A percentile compares a stretch with the other conserved stretches of the same genome.
Evolutionary conservation across 2,888 invertebrate genomes (phyloP).

Genomic region (Xestia c-nigrum): DNA sequence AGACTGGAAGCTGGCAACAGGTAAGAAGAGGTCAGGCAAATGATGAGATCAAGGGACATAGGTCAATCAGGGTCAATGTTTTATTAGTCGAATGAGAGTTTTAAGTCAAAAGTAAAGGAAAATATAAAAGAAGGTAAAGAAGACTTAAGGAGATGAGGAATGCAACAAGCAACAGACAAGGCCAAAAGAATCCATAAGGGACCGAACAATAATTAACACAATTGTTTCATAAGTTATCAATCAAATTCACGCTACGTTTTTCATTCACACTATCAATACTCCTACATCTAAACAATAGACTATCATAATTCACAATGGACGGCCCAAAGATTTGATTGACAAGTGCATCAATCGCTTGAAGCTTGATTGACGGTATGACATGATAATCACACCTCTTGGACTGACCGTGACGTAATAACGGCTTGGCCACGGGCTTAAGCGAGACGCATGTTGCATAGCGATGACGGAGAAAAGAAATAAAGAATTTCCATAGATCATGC

Average conservation of each 20-base stretch:
- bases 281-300: background rate
- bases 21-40: background rate
- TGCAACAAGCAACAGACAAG: background rate
- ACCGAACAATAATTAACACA: conserved; percentile 2
- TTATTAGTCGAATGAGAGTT: background rate
- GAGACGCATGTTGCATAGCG: background rate
- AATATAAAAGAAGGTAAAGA: background rate
- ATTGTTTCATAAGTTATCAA: conserved; percentile 24
- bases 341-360: conserved; percentile 12
- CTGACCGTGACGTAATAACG: conserved; percentile 52
- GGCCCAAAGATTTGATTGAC: conserved; percentile 30
- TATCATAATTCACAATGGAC: background rate
- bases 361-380: conserved; percentile 49
- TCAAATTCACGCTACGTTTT: conserved; percentile 18
- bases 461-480: background rate
- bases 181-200: background rate
- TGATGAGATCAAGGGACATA: too few species aligned
- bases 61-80: background rate
- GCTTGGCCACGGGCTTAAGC: background rate
- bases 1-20: background rate
- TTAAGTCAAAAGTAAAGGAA: background rate
- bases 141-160: background rate
- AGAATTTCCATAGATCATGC: too few species aligned
- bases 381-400: conserved; percentile 35
- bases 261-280: conserved; percentile 7